Percentiles rank a stretch among this genome's conserved stretches.
Evolutionary conservation across 2,888 invertebrate species (phyloP).

Genomic region (Automeris io): DNA sequence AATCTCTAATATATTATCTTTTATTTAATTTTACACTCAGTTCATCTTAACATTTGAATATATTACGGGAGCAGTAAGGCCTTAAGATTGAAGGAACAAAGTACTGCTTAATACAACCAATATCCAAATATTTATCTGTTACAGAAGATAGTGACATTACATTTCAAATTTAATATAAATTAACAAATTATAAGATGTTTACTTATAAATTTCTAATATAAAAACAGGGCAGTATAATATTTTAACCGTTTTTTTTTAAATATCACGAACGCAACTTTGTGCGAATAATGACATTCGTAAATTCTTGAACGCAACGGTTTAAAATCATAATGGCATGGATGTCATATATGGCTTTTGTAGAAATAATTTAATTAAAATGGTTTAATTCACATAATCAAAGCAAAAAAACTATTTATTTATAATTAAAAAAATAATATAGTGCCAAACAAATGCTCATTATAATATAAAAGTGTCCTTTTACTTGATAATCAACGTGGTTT

Average conservation of each 20-base stretch:
- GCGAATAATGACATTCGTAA: constrained; percentile 25
- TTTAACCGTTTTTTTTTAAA: background rate
- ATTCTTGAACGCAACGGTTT: constrained; percentile 54
- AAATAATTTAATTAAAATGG: constrained; percentile 46
- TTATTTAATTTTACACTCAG: constrained; percentile 1
- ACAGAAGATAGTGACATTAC: no score
- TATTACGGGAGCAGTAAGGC: no score
- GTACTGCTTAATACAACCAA: no score
- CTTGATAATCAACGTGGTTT: constrained; percentile 38
- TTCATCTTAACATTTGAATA: no score
- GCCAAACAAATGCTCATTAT: constrained; percentile 34
- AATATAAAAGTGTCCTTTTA: constrained; percentile 26
- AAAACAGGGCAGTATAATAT: background rate
- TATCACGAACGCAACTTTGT: constrained; percentile 39
- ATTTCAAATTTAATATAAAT: no score
- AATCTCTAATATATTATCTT: background rate
- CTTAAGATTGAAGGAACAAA: no score
- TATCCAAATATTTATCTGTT: no score
- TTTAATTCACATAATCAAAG: constrained; percentile 24
- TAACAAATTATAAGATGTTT: no score
- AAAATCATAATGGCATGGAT: constrained; percentile 69
- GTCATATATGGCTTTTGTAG: constrained; percentile 61
- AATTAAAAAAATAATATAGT: constrained; percentile 23
- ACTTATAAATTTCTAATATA: no score
- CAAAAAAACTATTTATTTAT: constrained; percentile 1